A percentile compares a stretch with the other conserved stretches of the same genome.
Evolutionary conservation across 2,113 vertebrate species (phyloP).

Genomic region (Strix uralensis): DNA sequence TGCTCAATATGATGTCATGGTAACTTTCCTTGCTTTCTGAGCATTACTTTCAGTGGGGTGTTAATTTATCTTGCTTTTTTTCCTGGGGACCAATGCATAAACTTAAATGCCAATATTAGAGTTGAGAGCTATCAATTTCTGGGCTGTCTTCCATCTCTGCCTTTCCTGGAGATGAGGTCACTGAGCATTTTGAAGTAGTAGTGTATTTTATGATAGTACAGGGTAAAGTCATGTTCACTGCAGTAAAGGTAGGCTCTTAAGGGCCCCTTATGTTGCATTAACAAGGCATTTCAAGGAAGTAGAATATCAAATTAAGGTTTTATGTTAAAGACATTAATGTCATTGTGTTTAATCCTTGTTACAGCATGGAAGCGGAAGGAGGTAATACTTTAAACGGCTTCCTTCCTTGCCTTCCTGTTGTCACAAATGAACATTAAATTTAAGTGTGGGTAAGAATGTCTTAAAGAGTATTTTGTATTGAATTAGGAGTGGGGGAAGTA

Average conservation of each 20-base stretch:
- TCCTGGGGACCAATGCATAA: neutral
- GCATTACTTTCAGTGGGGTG: neutral
- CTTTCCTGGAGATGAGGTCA: slow-evolving; percentile 58
- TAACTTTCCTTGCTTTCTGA: neutral
- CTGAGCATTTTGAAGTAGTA: slow-evolving; percentile 31
- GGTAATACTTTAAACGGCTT: slow-evolving; percentile 62
- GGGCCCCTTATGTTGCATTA: slow-evolving; percentile 54
- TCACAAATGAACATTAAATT: neutral
- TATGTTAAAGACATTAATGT: slow-evolving; percentile 73
- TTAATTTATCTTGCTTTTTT: slow-evolving; percentile 1
- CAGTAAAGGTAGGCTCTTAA: slow-evolving; percentile 50
- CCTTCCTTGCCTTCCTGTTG: neutral
- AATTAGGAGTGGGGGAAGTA: neutral
- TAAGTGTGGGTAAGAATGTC: neutral
- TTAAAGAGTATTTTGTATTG: neutral
- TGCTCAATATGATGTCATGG: neutral
- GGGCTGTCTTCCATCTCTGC: slow-evolving; percentile 15
- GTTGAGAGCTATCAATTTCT: neutral
- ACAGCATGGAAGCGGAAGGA: slow-evolving; percentile 54
- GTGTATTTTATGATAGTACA: slow-evolving; percentile 27
- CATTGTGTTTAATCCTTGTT: slow-evolving; percentile 67
- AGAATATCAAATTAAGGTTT: slow-evolving; percentile 73
- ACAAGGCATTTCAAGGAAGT: slow-evolving; percentile 69
- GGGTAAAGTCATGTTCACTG: slow-evolving; percentile 43
- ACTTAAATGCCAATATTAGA: slow-evolving; percentile 14